Evolutionary conservation across 2,797 vertebrate species (phyloP), one percentile per base, ranked within the genome.

Genomic region (Buceros bicornis): DNA sequence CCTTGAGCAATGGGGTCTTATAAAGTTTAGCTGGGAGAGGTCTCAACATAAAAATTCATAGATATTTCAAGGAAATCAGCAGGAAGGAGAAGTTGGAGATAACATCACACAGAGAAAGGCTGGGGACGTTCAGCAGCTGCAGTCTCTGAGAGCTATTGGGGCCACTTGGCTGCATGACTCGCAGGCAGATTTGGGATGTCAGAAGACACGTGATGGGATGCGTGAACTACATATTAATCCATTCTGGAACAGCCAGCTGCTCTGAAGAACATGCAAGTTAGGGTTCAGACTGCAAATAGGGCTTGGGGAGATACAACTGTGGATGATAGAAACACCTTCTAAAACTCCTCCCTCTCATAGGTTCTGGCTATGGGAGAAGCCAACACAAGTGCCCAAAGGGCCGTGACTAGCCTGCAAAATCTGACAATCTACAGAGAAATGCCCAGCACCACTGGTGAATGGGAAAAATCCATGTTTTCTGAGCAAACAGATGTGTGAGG

Each of bases 391-490:
- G 8, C 22, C 31, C 48, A 50, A n/a, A 91, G 43, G 17, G 29
- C 47, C 5, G 0, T 1, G 5, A 61, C 21, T 29, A 69, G 56
- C 10, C 19, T 76, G n/a, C n/a, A n/a, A 73, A 70, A 28, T 19
- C 56, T 83, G 33, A 86, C 56, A 45, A 79, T 48, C 29, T 62
- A 28, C 14, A 53, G 26, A 81, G 35, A 83, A 80, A 81, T 13
- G 16, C 11, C 57, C 29, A 62, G 2, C 8, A 67, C 2, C 37
- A 48, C 28, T 71, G n/a, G 14, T 81, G 33, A 71, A 93, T 0
- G 3, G 16, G 16, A 87, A 71, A 40, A 18, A 77, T 28, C 18
- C 24, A 6, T 33, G 14, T 37, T 88, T 76, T 33, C 51, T 61
- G 22, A 74, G 72, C 21, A 74, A 82, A 90, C 7, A 72, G 18